Evolutionary conservation across 2,888 invertebrate genomes (phyloP), one percentile per base, ranked within the genome.

Genomic region (Synanthedon myopaeformis): DNA sequence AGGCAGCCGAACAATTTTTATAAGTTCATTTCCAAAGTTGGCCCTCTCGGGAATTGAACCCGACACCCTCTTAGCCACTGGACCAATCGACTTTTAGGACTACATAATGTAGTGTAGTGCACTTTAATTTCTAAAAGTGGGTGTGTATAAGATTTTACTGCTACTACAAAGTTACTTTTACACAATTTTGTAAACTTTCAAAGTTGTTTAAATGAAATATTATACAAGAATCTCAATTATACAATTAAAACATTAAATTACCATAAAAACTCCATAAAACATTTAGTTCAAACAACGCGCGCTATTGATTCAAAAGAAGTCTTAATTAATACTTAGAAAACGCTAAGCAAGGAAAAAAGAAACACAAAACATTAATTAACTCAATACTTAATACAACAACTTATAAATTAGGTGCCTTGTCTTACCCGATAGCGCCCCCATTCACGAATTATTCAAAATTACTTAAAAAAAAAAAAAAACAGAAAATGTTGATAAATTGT

Each of bases 391-490:
- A 35, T 35, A 35, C 6, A 35, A 35, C 35, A 66, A 66, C 67
- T 69, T 73, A 77, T 82, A 79, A 81, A 80, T 76, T 66, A 76
- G 69, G 67, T 64, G 67, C 58, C 62, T 64, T 66, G 69, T 70
- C 66, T 61, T 62, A 55, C 61, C 59, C 59, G 72, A 76, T 78
- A 77, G 66, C 72, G 69, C 68, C 67, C 65, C 67, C 75, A 76
- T 80, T 79, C 75, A 80, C 77, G 78, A 78, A 81, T 81, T 76
- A 80, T 80, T 80, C 67, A 76, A 77, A 76, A 77, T 76, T 74
- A 74, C 70, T 69, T 66, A 61, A 75, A 73, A 65, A 74, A 76
- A 65, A 74, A 76, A 73, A 66, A 76, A 77, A 74, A 74, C 66
- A 35, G 63, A 63, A 54, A 53, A 53, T 58, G 63, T 71, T 79